phyloP scores from a whole-genome alignment of 2,113 vertebrate species.

The Chloropsis cyanopogon region DNA sequence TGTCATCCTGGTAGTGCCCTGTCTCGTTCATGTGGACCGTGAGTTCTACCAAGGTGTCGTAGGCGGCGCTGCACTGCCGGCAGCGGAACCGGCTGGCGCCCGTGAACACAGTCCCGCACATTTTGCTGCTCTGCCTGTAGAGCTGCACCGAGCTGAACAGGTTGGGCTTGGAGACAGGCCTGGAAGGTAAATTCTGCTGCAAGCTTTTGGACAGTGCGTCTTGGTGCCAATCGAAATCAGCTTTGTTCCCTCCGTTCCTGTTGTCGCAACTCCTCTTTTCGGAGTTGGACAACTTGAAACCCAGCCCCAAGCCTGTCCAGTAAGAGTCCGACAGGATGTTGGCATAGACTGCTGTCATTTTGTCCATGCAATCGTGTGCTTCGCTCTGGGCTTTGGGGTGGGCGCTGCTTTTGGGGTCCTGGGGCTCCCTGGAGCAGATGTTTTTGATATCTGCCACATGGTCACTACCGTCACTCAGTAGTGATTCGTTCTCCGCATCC shows the following conservation, averaged over 20 bases:
- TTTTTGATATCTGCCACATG: constrained; percentile 90
- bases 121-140: constrained; percentile 90
- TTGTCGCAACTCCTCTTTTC: constrained; percentile 89
- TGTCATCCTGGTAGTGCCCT: constrained; percentile 97
- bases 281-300: constrained; percentile 86
- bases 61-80: constrained; percentile 94
- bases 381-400: constrained; percentile 81
- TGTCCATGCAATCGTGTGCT: constrained; percentile 88
- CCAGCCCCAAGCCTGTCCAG: constrained; percentile 92
- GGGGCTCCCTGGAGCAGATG: constrained; percentile 79
- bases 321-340: constrained; percentile 98
- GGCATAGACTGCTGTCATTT: constrained; percentile 96
- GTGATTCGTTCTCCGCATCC: constrained; percentile 90
- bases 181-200: constrained; percentile 88
- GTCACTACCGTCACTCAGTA: constrained; percentile 91
- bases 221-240: constrained; percentile 96
- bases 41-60: constrained; percentile 94
- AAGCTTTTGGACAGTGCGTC: constrained; percentile 94
- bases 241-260: constrained; percentile 86
- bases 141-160: constrained; percentile 96
- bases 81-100: constrained; percentile 96
- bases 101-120: constrained; percentile 88
- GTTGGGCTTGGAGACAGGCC: constrained; percentile 87
- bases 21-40: constrained; percentile 98
- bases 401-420: constrained; percentile 71